A percentile compares a stretch with the other conserved stretches of the same genome.
Conservation (phyloP, 2,797 vertebrate species). For the Coregonus suidteri region DNA sequence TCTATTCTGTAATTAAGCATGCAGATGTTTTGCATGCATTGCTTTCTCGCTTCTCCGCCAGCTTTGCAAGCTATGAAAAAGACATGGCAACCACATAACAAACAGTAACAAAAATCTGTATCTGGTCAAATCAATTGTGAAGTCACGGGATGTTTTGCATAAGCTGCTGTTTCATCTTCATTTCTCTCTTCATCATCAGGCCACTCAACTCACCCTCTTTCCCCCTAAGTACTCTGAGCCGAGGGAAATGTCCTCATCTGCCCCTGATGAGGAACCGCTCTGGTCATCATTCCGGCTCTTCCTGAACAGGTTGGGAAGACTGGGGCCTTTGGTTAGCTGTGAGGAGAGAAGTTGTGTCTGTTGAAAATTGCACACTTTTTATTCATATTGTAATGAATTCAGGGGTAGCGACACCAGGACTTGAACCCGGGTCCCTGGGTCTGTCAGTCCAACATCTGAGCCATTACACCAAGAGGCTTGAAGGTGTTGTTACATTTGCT, state of each 20-base stretch:
- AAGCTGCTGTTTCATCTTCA: not conserved
- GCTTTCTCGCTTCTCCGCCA: not conserved
- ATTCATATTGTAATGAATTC: not conserved
- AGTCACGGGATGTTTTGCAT: not conserved
- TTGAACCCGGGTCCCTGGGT: not conserved
- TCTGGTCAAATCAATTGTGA: not conserved
- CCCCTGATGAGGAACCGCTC: slow-evolving; percentile 67
- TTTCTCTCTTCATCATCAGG: not conserved
- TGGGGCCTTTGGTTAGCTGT: slow-evolving; percentile 75
- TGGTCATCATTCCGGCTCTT: slow-evolving; percentile 63
- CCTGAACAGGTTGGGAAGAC: slow-evolving; percentile 76
- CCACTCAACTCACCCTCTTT: slow-evolving; percentile 61
- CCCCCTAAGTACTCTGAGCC: slow-evolving; percentile 57
- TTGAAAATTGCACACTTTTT: slow-evolving; percentile 36
- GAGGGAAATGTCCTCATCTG: slow-evolving; percentile 65
- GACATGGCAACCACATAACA: not conserved
- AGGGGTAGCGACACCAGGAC: not conserved
- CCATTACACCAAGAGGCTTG: not conserved
- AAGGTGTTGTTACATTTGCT: not conserved
- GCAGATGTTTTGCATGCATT: not conserved
- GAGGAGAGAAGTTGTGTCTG: slow-evolving; percentile 3
- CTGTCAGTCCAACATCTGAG: not conserved
- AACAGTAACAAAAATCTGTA: not conserved
- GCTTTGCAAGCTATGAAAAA: not conserved
- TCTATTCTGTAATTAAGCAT: not conserved